Evolutionary conservation across 2,888 invertebrate genomes (phyloP).

Genomic region (Nephrotoma guestfalica): DNA sequence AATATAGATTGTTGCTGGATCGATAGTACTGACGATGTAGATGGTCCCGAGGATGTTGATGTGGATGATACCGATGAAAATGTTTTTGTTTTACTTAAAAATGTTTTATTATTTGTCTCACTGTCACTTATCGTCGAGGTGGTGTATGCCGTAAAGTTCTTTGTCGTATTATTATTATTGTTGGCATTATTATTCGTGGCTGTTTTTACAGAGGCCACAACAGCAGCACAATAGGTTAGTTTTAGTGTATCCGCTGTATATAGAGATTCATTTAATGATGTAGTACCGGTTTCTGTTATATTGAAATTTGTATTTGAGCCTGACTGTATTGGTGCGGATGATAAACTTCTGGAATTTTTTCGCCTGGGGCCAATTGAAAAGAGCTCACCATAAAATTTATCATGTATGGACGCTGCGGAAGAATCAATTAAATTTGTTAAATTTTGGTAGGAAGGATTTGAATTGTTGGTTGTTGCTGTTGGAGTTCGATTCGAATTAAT

Average conservation of each 20-base stretch:
- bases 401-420: constrained; percentile 14
- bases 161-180: not conserved
- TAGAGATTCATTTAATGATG: constrained; percentile 17
- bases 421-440: not conserved
- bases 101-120: not conserved
- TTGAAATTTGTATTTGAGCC: not conserved
- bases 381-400: constrained; percentile 27
- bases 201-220: not conserved
- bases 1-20: not conserved
- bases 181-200: not conserved
- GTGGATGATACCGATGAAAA: not conserved
- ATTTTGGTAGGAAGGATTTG: not conserved
- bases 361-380: constrained; percentile 24
- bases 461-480: constrained; percentile 1
- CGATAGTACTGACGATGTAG: not conserved
- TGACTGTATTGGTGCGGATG: not conserved
- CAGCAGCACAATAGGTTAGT: constrained; percentile 17
- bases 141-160: constrained; percentile 5
- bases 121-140: not conserved
- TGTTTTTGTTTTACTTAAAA: not conserved
- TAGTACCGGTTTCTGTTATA: not conserved
- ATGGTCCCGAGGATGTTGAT: not conserved
- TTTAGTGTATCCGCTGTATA: constrained; percentile 27
- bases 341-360: constrained; percentile 14
- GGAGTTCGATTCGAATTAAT: constrained; percentile 11